A percentile compares a stretch with the other conserved stretches of the same genome.
Evolutionary conservation across 2,113 vertebrate genomes (phyloP).

Genomic region (Hemiscyllium ocellatum): DNA sequence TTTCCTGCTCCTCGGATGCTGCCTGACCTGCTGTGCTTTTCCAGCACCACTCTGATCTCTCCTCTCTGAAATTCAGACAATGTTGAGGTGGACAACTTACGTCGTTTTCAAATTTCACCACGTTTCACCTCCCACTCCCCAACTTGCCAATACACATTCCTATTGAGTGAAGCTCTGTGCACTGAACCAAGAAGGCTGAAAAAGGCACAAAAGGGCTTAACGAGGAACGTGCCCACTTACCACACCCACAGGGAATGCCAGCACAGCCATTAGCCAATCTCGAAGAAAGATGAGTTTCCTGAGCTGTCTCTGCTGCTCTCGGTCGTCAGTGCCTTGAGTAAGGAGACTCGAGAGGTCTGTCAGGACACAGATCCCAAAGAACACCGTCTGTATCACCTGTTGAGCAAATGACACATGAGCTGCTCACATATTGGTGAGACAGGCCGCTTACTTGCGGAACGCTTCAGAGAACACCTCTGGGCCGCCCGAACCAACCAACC

Average conservation of each 20-base stretch:
- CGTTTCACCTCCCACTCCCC: background rate
- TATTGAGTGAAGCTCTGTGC: background rate
- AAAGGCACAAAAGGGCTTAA: background rate
- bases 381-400: constrained; percentile 88
- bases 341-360: constrained; percentile 90
- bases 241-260: constrained; percentile 91
- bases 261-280: constrained; percentile 91
- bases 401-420: background rate
- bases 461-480: no score
- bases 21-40: no score
- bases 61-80: background rate
- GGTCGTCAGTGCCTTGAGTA: constrained; percentile 77
- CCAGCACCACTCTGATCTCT: no score
- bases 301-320: constrained; percentile 88
- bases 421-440: no score
- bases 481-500: no score
- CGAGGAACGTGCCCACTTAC: constrained; percentile 60
- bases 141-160: background rate
- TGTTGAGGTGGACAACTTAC: background rate
- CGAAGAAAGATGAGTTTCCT: constrained; percentile 84
- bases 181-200: background rate
- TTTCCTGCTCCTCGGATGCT: no score
- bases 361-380: constrained; percentile 90
- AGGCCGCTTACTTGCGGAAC: no score
- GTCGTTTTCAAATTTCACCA: background rate